A percentile compares a stretch with the other conserved stretches of the same genome.
Evolutionary conservation across 2,113 vertebrate species (phyloP).

Genomic region (Myanophis thanlyinensis): DNA sequence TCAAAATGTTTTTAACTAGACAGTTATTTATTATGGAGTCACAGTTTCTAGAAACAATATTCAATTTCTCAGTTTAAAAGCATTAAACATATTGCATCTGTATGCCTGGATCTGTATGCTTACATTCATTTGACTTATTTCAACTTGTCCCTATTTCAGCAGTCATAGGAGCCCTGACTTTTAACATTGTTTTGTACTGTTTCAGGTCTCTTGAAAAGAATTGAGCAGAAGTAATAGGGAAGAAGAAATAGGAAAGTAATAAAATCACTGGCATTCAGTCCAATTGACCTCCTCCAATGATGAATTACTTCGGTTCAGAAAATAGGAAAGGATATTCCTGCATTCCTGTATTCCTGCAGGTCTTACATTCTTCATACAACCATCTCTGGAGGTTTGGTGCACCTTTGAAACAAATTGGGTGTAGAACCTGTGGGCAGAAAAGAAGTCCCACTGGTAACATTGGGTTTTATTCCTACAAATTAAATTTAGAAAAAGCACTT

Average conservation of each 20-base stretch:
- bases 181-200: background rate
- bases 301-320: background rate
- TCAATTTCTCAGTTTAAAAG: background rate
- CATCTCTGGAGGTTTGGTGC: background rate
- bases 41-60: background rate
- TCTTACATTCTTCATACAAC: background rate
- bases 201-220: background rate
- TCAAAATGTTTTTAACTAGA: background rate
- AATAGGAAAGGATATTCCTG: background rate
- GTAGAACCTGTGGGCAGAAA: background rate
- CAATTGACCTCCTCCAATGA: background rate
- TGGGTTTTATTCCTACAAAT: background rate
- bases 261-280: background rate
- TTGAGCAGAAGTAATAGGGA: background rate
- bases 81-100: background rate
- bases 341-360: background rate
- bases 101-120: background rate
- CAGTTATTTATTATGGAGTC: background rate
- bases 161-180: background rate
- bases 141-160: background rate
- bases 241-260: background rate
- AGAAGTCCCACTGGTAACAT: background rate
- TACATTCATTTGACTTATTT: background rate
- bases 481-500: background rate
- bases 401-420: background rate